Conservation (phyloP, 2,797 vertebrate genomes). For the Xiphophorus birchmanni region DNA sequence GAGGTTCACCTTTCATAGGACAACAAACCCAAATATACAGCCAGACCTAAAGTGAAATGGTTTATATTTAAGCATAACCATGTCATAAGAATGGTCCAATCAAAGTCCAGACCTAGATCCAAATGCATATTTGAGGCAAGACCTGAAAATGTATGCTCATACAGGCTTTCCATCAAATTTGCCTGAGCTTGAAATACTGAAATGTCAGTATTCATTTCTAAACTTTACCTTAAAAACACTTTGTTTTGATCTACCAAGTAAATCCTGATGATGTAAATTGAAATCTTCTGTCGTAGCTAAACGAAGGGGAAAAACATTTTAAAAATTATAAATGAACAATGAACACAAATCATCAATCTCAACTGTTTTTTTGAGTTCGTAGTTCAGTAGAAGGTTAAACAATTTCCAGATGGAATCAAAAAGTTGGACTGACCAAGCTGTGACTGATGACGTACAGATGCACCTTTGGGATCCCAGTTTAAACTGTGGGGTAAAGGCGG, state of each 20-base stretch:
- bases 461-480: conserved; percentile 19
- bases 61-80: not conserved
- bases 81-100: not conserved
- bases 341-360: not conserved
- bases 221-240: too few relatives aligned
- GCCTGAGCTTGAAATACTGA: not conserved
- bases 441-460: conserved; percentile 27
- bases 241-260: not conserved
- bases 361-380: conserved; percentile 27
- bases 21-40: not conserved
- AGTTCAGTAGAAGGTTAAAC: conserved; percentile 35
- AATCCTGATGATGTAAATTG: not conserved
- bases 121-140: not conserved
- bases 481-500: conserved; percentile 26
- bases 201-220: not conserved
- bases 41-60: not conserved
- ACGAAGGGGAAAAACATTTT: not conserved
- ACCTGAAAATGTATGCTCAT: too few relatives aligned
- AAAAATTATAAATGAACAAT: not conserved
- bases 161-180: not conserved
- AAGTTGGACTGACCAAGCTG: conserved; percentile 9
- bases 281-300: not conserved
- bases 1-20: not conserved
- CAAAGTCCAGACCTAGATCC: not conserved
- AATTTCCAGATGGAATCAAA: conserved; percentile 19